Percentiles rank a stretch among this genome's conserved stretches.
These are phyloP conservation scores for Cotesia chilonis DNA, from an alignment of 1,140 invertebrate species.

Conservation along the genomic window DNA sequence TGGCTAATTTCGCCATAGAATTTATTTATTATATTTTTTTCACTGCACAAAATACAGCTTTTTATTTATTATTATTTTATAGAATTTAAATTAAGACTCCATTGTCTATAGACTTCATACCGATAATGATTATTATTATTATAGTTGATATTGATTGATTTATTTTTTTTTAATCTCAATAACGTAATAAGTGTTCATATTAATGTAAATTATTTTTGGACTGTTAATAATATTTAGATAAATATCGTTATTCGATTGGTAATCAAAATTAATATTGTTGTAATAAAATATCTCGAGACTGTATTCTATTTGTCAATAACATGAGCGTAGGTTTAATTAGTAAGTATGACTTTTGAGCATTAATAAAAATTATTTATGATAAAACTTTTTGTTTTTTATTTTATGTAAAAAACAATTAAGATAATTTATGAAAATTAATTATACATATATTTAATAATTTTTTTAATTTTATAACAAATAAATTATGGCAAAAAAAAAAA, in stretches of 20 bases:
- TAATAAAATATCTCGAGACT: slow-evolving; percentile 37
- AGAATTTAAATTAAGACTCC: too few relatives aligned
- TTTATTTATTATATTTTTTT: too few relatives aligned
- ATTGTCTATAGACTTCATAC: too few relatives aligned
- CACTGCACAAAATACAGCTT: too few relatives aligned
- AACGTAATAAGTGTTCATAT: neutral
- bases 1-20: too few relatives aligned
- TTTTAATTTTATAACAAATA: too few relatives aligned
- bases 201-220: slow-evolving; percentile 21
- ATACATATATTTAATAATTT: too few relatives aligned
- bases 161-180: slow-evolving; percentile 5
- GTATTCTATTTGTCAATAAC: slow-evolving; percentile 39
- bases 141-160: slow-evolving; percentile 18
- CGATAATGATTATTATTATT: too few relatives aligned
- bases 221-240: slow-evolving; percentile 22
- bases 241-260: slow-evolving; percentile 24
- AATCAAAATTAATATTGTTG: slow-evolving; percentile 18
- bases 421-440: neutral
- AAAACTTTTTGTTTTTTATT: too few relatives aligned
- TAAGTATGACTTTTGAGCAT: neutral
- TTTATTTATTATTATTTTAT: too few relatives aligned
- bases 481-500: too few relatives aligned
- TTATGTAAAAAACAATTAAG: too few relatives aligned
- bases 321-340: neutral
- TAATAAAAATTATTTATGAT: slow-evolving; percentile 1